Evolutionary conservation across 2,113 vertebrate species (phyloP).

Genomic region (Labeo catla): DNA sequence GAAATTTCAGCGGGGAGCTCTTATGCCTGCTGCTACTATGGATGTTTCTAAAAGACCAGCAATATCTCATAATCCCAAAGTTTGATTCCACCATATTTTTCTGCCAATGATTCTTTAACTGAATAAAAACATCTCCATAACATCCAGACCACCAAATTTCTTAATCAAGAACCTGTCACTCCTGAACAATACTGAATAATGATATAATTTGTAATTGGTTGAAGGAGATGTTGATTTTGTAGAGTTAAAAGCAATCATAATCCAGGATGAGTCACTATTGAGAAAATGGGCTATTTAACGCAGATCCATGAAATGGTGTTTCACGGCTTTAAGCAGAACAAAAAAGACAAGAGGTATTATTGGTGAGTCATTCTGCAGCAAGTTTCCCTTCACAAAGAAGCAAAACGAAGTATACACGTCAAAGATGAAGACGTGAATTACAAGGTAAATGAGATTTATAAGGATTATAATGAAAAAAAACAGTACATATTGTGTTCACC

Average conservation of each 20-base stretch:
- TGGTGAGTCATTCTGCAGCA: neutral
- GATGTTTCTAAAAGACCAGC: neutral
- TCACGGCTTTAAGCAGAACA: conserved; percentile 5
- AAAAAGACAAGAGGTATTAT: conserved; percentile 18
- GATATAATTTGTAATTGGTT: neutral
- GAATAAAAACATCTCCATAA: neutral
- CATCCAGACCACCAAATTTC: neutral
- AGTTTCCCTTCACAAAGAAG: neutral
- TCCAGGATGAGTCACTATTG: neutral
- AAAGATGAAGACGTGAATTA: neutral
- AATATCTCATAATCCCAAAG: neutral
- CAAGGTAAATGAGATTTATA: conserved; percentile 26
- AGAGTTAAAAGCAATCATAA: neutral
- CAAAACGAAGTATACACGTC: neutral
- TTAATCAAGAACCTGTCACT: neutral
- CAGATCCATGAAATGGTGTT: conserved; percentile 16
- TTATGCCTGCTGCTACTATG: neutral
- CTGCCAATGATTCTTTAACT: neutral
- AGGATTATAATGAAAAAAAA: conserved; percentile 39
- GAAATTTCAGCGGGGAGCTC: neutral
- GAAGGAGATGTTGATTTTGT: neutral
- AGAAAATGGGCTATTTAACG: neutral
- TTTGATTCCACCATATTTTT: neutral
- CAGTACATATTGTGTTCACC: neutral
- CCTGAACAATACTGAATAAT: neutral